phyloP scores from a whole-genome alignment of 2,797 vertebrate genomes.

The Sandelia bainsii region DNA sequence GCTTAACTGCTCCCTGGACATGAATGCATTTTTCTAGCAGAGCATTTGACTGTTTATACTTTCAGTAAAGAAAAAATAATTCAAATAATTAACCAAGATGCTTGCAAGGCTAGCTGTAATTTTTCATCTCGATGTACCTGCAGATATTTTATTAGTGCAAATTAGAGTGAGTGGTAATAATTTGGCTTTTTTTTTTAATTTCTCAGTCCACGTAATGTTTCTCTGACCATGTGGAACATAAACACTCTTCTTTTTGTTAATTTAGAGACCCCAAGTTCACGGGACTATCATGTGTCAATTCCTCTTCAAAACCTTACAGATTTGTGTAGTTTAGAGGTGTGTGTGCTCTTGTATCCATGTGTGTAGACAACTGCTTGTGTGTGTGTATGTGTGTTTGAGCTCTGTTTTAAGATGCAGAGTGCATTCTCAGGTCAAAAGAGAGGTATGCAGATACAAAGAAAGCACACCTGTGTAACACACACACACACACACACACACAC shows the following conservation, averaged over 20 bases:
- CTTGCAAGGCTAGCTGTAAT: conserved; percentile 42
- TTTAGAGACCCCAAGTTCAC: conserved; percentile 27
- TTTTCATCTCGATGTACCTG: conserved; percentile 41
- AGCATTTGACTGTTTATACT: conserved; percentile 74
- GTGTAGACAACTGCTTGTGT: conserved; percentile 31
- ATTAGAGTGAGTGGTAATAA: conserved; percentile 37
- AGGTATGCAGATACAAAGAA: conserved; percentile 69
- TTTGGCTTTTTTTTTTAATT: conserved; percentile 33
- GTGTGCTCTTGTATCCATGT: conserved; percentile 42
- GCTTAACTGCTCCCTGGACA: conserved; percentile 30
- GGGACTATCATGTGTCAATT: conserved; percentile 39
- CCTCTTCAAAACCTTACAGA: conserved; percentile 42
- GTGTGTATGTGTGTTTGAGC: conserved; percentile 50
- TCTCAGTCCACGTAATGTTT: conserved; percentile 26
- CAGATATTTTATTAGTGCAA: conserved; percentile 46
- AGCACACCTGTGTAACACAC: conserved; percentile 76
- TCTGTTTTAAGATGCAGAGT: conserved; percentile 66
- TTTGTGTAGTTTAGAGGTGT: conserved; percentile 49
- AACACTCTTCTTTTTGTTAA: conserved; percentile 15
- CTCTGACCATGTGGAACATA: conserved; percentile 15
- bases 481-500: conserved; percentile 59
- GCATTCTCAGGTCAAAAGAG: conserved; percentile 76
- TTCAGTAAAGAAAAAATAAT: conserved; percentile 45
- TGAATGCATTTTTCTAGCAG: conserved; percentile 47
- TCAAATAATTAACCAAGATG: conserved; percentile 52